These are phyloP conservation scores for Rhegmatorhina hoffmannsi DNA, from an alignment of 2,113 vertebrate genomes.

Conservation along the genomic window DNA sequence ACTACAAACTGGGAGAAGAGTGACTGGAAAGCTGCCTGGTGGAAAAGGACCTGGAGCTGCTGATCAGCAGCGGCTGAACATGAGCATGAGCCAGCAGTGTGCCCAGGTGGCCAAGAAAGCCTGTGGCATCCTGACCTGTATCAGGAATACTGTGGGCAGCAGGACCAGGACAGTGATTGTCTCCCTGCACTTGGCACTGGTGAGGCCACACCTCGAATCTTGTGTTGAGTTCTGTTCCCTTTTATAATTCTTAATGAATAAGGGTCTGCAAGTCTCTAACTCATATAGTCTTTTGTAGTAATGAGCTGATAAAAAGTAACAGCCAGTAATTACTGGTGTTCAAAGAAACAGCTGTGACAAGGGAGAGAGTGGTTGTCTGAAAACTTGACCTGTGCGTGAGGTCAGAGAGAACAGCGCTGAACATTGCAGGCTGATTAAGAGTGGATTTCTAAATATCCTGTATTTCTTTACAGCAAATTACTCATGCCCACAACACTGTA, in stretches of 20 bases:
- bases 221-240: not conserved
- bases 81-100: not conserved
- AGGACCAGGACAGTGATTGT: not conserved
- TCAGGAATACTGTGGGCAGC: not conserved
- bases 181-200: fast-evolving
- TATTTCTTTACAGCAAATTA: slow-evolving; percentile 77
- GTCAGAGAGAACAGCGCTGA: not conserved
- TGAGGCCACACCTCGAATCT: fast-evolving
- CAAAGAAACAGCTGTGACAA: not conserved
- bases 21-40: not conserved
- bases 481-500: slow-evolving; percentile 82
- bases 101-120: not conserved
- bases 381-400: not conserved
- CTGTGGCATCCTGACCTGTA: fast-evolving
- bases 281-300: not conserved
- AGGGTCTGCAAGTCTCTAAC: not conserved
- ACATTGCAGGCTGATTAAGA: not conserved
- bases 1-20: not conserved
- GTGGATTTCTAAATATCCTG: not conserved
- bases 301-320: not conserved
- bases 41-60: not conserved
- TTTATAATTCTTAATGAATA: not conserved
- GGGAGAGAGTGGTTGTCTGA: not conserved
- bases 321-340: not conserved
- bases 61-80: not conserved